Percentiles rank a stretch among this genome's conserved stretches.
Conservation (phyloP, 1,140 invertebrate genomes). For the Gyrodactylus bullatarudis region DNA sequence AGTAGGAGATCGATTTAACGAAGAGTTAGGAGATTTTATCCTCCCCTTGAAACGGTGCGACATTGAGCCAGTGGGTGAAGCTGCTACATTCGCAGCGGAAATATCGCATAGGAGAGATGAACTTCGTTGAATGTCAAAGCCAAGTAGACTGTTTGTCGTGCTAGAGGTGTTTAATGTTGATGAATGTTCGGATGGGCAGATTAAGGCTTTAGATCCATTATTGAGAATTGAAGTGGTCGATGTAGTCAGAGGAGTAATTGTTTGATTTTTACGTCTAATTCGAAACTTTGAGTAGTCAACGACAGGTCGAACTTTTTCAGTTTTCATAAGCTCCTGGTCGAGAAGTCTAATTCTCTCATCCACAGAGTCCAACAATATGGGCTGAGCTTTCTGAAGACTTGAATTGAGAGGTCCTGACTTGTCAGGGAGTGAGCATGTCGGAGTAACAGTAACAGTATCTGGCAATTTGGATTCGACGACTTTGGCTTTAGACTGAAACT, state of each 20-base stretch:
- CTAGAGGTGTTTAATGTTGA: not conserved
- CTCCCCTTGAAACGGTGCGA: not conserved
- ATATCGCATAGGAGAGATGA: not conserved
- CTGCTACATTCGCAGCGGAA: not conserved
- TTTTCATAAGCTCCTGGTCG: slow-evolving; percentile 34
- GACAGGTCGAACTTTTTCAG: not conserved
- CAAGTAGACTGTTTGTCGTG: too few relatives aligned
- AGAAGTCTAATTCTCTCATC: slow-evolving; percentile 52
- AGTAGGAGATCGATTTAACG: not conserved
- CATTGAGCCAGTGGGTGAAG: not conserved
- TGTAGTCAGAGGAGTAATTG: not conserved
- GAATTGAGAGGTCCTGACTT: not conserved
- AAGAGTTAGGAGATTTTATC: not conserved
- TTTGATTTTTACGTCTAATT: not conserved
- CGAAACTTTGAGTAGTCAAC: slow-evolving; percentile 1
- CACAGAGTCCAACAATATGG: slow-evolving; percentile 17
- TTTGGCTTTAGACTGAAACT: not conserved
- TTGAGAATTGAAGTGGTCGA: too few relatives aligned
- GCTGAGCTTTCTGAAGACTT: not conserved
- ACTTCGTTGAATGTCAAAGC: too few relatives aligned
- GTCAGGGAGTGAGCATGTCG: not conserved
- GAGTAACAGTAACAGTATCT: not conserved
- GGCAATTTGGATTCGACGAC: not conserved
- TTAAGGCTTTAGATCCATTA: too few relatives aligned
- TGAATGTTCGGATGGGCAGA: not conserved